Percentiles rank a stretch among this genome's conserved stretches.
Conservation (phyloP, 2,797 vertebrate species). For the Cebuella pygmaea region DNA sequence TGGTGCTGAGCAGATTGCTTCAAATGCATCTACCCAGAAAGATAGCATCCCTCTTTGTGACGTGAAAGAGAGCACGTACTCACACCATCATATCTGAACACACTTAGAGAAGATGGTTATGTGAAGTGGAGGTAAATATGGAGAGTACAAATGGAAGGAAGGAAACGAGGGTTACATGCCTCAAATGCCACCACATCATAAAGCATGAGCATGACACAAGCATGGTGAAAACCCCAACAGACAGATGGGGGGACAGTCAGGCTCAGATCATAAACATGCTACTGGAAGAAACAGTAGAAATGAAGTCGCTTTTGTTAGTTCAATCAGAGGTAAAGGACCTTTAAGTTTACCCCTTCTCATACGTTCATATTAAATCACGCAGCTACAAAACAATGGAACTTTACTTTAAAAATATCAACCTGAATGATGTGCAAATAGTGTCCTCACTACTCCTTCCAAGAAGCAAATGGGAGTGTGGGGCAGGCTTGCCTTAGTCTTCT, state of each 20-base stretch:
- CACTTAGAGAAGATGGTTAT: conserved; percentile 68
- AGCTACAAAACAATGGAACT: not conserved
- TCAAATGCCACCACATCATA: conserved; percentile 49
- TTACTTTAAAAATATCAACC: not conserved
- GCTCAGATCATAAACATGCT: not conserved
- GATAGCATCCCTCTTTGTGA: conserved; percentile 78
- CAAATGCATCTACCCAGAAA: conserved; percentile 67
- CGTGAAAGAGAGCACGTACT: conserved; percentile 68
- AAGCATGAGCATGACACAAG: conserved; percentile 14
- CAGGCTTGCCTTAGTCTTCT: not conserved
- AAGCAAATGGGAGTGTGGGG: not conserved
- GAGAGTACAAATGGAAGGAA: conserved; percentile 72
- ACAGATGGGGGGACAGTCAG: conserved; percentile 14
- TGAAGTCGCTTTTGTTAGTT: not conserved
- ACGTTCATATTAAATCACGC: not conserved
- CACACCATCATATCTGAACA: conserved; percentile 73
- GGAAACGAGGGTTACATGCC: conserved; percentile 33
- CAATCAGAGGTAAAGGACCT: not conserved
- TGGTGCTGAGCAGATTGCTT: conserved; percentile 74
- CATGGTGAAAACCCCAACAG: conserved; percentile 52
- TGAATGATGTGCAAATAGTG: too few species aligned
- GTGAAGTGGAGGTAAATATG: conserved; percentile 72
- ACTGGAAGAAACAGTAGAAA: not conserved
- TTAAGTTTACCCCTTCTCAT: not conserved
- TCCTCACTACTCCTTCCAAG: not conserved